Conservation (phyloP, 2,113 vertebrate species). For the Cinclus mexicanus region DNA sequence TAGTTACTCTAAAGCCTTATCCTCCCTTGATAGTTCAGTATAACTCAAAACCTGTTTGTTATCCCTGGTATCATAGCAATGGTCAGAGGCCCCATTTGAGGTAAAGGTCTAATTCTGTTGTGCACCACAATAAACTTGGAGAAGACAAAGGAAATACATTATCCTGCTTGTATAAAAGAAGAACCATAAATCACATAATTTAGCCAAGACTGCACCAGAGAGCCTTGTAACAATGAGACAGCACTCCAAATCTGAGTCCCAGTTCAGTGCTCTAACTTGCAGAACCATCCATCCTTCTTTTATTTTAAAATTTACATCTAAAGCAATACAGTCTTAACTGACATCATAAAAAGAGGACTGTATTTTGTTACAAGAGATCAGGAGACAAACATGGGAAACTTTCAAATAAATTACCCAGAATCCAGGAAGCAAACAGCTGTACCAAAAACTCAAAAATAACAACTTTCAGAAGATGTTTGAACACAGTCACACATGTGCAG, state of each 20-base stretch:
- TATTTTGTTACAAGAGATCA: not conserved
- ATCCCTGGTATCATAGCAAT: not conserved
- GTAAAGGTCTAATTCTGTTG: not conserved
- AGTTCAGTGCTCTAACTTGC: not conserved
- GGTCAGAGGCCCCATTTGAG: not conserved
- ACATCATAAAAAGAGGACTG: not conserved
- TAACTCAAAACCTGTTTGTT: constrained; percentile 5
- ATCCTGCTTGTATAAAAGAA: not conserved
- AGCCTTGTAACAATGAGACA: not conserved
- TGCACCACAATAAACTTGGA: not conserved
- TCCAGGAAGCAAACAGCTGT: not conserved
- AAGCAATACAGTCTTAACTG: not conserved
- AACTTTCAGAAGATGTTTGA: not conserved
- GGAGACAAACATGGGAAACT: not conserved
- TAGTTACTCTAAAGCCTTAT: not conserved
- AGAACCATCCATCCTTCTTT: not conserved
- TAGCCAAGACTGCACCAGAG: not conserved
- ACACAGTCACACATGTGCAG: not conserved
- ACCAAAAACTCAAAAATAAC: not conserved
- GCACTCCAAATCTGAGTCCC: not conserved
- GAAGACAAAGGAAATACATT: not conserved
- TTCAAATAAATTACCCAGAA: not conserved
- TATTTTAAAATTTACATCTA: not conserved
- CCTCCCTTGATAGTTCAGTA: not conserved
- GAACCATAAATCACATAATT: not conserved